A percentile compares a stretch with the other conserved stretches of the same genome.
Evolutionary conservation across 2,113 vertebrate species (phyloP).

Genomic region (Antechinus stuartii): DNA sequence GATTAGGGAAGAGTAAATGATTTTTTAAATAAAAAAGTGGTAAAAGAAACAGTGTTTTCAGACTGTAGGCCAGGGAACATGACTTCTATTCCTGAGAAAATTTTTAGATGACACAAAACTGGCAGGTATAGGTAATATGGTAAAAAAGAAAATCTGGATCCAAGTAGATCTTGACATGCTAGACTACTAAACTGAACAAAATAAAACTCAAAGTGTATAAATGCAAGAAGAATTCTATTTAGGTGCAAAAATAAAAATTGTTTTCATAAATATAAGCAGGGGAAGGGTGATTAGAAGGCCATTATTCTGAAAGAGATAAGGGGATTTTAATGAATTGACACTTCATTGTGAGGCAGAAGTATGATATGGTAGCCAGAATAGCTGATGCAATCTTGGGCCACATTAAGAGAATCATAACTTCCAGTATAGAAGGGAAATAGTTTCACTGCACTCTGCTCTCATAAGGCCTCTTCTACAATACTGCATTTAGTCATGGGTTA

Average conservation of each 20-base stretch:
- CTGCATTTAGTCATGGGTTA: not conserved
- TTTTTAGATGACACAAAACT: not conserved
- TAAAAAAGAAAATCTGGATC: not conserved
- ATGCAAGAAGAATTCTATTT: not conserved
- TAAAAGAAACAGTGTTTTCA: not conserved
- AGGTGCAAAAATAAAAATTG: not conserved
- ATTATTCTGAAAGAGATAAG: not conserved
- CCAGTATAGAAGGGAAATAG: not conserved
- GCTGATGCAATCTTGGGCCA: not conserved
- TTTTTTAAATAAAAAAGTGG: not conserved
- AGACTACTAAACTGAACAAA: not conserved
- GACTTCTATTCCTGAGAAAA: not conserved
- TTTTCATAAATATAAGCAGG: not conserved
- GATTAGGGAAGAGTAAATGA: not conserved
- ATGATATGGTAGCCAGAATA: not conserved
- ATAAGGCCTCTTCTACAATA: not conserved
- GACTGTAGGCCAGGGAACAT: not conserved
- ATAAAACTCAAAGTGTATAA: not conserved
- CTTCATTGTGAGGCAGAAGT: not conserved
- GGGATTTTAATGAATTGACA: not conserved
- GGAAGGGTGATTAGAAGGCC: not conserved
- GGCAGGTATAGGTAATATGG: not conserved
- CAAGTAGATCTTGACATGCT: not conserved
- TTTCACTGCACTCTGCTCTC: not conserved
- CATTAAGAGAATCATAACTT: not conserved